A percentile compares a stretch with the other conserved stretches of the same genome.
These are phyloP conservation scores for Pseudoips prasinana DNA, from an alignment of 2,888 invertebrate species.

Conservation along the genomic window DNA sequence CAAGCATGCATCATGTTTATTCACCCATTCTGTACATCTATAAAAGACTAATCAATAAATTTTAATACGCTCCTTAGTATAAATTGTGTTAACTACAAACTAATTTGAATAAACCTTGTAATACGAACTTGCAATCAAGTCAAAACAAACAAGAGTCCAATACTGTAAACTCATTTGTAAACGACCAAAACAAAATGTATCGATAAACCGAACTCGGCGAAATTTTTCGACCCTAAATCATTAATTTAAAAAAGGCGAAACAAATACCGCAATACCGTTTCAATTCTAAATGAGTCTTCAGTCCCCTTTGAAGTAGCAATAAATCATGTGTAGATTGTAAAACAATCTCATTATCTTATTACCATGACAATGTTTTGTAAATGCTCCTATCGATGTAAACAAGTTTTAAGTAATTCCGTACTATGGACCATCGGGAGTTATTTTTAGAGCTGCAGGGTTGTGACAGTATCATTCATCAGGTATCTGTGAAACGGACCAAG, in stretches of 20 bases:
- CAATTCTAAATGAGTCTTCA: conserved; percentile 12
- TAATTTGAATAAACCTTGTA: no score
- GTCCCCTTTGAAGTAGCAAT: conserved; percentile 15
- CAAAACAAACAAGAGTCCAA: no score
- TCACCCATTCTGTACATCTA: no score
- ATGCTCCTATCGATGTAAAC: conserved; percentile 62
- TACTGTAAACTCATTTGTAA: neutral
- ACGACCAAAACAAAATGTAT: neutral
- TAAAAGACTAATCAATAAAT: no score
- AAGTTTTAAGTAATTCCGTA: conserved; percentile 70
- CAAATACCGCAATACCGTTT: neutral
- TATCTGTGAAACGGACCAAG: conserved; percentile 48
- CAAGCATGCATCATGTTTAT: no score
- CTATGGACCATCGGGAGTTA: conserved; percentile 58
- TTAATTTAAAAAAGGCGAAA: no score
- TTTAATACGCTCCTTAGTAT: no score
- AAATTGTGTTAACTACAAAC: no score
- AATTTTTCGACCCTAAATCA: conserved; percentile 1
- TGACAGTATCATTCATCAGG: conserved; percentile 60
- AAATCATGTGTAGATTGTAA: conserved; percentile 36
- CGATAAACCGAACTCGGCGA: conserved; percentile 1
- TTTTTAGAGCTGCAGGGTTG: conserved; percentile 54
- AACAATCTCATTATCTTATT: conserved; percentile 51
- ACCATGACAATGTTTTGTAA: conserved; percentile 64
- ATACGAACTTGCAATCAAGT: no score